Evolutionary conservation across 2,113 vertebrate species (phyloP), one percentile per base, ranked within the genome.

Genomic region (Podocnemis expansa): DNA sequence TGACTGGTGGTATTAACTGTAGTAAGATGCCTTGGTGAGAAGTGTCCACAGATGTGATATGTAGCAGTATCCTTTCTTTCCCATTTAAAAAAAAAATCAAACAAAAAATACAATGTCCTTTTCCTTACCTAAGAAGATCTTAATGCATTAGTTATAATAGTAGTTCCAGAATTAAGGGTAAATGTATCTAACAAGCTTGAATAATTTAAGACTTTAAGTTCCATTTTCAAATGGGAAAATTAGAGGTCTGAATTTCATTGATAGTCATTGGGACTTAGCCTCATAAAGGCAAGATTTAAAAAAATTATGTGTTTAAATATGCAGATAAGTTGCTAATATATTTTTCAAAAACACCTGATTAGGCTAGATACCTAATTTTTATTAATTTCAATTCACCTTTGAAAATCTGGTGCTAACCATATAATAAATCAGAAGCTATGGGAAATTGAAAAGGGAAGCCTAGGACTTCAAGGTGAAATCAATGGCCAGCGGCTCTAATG

Each of bases 81-180:
- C 21, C 10, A 10, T n/a, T 38, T 41, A 29, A 49, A 78, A 78
- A 24, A 45, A 25, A 76, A 76, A 25, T 21, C 73, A 76, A n/a
- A 31, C 43, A 7, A 25, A 19, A n/a, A 49, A 67, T 21, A 10
- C 24, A 38, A 3, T 75, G 63, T 24, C 93, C 16, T 31, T 38
- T 79, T 12, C 8, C 79, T 81, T 34, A 80, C 3, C 31, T 5
- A 5, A 43, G 24, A 90, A 80, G 89, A 58, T 83, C 78, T 85
- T 92, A 88, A 94, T 75, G 80, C 21, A 86, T 83, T 84, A 54
- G 82, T 47, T 87, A 90, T 95, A 79, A 85, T 83, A 94, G 45
- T 63, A 86, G 95, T 84, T 78, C 54, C 34, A 75, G 83, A 84
- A 85, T 31, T 63, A 63, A 34, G 31, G 6, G 31, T 34, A 29